Conservation (phyloP, 2,888 invertebrate species). For the Tholera decimalis region DNA sequence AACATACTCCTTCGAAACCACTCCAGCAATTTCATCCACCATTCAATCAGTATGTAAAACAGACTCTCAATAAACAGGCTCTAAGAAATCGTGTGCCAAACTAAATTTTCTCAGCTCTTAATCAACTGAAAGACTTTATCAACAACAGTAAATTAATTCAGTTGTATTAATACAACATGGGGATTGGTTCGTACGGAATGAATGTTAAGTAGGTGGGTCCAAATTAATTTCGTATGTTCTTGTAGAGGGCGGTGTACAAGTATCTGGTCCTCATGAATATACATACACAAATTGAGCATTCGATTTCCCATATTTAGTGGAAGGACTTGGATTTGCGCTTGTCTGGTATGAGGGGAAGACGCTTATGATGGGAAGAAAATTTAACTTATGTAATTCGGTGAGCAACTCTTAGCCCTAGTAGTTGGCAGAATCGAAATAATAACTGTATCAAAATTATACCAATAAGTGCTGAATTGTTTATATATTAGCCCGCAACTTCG, state of each 20-base stretch:
- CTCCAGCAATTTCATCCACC: slow-evolving; percentile 7
- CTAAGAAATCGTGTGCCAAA: slow-evolving; percentile 40
- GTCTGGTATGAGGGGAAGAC: not conserved
- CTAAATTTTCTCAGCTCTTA: slow-evolving; percentile 55
- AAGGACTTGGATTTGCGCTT: slow-evolving; percentile 33
- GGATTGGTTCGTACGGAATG: slow-evolving; percentile 74
- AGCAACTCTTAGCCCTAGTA: too few species aligned
- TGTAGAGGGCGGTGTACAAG: slow-evolving; percentile 72
- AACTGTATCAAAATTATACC: too few species aligned
- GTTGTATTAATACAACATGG: slow-evolving; percentile 73
- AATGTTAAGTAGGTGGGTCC: slow-evolving; percentile 80
- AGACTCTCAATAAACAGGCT: slow-evolving; percentile 24
- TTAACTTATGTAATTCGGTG: not conserved
- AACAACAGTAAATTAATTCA: slow-evolving; percentile 73
- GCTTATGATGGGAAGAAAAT: not conserved
- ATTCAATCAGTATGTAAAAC: slow-evolving; percentile 55
- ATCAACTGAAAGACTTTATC: slow-evolving; percentile 64
- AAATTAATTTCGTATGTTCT: slow-evolving; percentile 81
- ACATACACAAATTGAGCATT: slow-evolving; percentile 67
- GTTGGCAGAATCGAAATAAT: too few species aligned
- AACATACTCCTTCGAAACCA: slow-evolving; percentile 3
- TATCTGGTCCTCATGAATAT: slow-evolving; percentile 71
- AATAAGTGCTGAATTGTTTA: too few species aligned
- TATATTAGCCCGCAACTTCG: too few species aligned
- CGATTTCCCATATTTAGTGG: slow-evolving; percentile 55